Base-by-base conservation (phyloP, 2,113 vertebrate species). In the Donacobius atricapilla region DNA sequence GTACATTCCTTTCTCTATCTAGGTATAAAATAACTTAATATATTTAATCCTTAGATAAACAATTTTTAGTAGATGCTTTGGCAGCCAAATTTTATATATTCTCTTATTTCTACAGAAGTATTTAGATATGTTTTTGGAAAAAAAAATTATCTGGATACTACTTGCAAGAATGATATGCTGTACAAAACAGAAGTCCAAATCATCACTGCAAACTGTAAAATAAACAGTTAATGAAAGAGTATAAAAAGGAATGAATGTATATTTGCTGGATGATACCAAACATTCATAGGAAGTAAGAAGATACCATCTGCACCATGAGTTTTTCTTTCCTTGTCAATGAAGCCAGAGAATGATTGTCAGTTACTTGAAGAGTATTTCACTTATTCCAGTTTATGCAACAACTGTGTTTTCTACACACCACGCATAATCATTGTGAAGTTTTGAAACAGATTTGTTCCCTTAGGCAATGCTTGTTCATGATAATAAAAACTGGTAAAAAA, bases 21-120 rank as follows among this genome's bases (percentile, higher is more conserved):
- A 94, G 66, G 82, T 93, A 90, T 88, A 90, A 19, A 96, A 96
- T 97, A 97, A 97, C 50, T 97, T 97, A 96, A 90, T 94, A 95
- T 89, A 96, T 81, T 93, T 89, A 92, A 87, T 71, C 91, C 54
- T 91, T 89, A 88, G 79, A 93, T 83, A 93, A 94, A 83, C 54
- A 54, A 91, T 40, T 69, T 90, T 68, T 96, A 93, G 68, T 85
- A 89, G 68, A 82, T 85, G 63, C 76, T 75, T 89, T 96, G 93
- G 87, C 63, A 95, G 66, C 87, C 85, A 91, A 96, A 91, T 83
- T 93, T 94, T 83, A 86, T 50, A 90, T 72, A 78, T 86, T 83
- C 60, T 96, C 76, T 90, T 94, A 65, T 73, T 94, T 93, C 77
- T 93, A 90, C 8, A 80, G n/a, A 92, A 75, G 24, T 73, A 87